A percentile compares a stretch with the other conserved stretches of the same genome.
Evolutionary conservation across 2,113 vertebrate genomes (phyloP).

Genomic region (Calonectris borealis): DNA sequence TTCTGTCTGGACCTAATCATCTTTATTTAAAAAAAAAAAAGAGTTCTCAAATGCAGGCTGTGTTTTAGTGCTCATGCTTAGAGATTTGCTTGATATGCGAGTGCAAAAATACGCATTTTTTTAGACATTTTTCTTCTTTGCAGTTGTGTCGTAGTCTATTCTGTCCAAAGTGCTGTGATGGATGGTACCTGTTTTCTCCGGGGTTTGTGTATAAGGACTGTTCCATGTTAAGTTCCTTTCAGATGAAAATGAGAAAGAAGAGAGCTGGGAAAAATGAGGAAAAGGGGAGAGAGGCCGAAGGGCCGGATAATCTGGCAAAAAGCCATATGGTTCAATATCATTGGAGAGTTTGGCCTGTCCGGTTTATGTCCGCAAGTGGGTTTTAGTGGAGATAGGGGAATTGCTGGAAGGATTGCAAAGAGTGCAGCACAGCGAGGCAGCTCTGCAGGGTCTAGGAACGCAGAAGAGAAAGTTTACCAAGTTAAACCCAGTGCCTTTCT

Average conservation of each 20-base stretch:
- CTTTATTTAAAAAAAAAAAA: background rate
- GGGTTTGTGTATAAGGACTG: background rate
- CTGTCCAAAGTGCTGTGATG: background rate
- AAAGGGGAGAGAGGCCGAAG: background rate
- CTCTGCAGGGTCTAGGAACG: background rate
- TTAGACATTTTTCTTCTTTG: background rate
- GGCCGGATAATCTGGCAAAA: background rate
- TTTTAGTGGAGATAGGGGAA: background rate
- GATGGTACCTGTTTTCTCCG: background rate
- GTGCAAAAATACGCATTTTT: background rate
- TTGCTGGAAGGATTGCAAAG: background rate
- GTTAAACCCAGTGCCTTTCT: background rate
- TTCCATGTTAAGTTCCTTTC: background rate
- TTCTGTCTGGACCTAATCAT: background rate
- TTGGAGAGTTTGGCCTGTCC: background rate
- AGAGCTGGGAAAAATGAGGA: background rate
- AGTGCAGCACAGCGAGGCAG: background rate
- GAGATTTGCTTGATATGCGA: background rate
- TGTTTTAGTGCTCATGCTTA: background rate
- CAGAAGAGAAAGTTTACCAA: background rate
- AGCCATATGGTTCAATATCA: background rate
- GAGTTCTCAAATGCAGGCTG: background rate
- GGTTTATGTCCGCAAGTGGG: background rate
- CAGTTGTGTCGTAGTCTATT: background rate
- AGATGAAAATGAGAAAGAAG: background rate